Evolutionary conservation across 2,797 vertebrate genomes (phyloP).

Genomic region (Scleropages formosus): DNA sequence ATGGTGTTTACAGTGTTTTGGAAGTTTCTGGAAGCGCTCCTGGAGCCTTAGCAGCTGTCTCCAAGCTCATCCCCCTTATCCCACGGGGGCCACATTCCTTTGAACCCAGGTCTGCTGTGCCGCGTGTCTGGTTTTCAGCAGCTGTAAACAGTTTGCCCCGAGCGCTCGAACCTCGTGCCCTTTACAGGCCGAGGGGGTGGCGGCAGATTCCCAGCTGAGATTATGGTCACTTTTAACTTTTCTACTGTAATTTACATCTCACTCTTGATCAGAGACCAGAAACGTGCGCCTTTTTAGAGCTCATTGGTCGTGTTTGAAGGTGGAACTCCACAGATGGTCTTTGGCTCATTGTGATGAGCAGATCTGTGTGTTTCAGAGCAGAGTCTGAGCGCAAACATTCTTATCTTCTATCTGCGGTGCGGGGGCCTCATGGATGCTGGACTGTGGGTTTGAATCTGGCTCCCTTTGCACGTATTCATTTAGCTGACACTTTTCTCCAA

Average conservation of each 20-base stretch:
- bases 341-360: background rate
- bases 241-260: background rate
- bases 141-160: slow-evolving; percentile 25
- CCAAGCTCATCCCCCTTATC: background rate
- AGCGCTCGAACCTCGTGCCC: background rate
- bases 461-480: no score
- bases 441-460: no score
- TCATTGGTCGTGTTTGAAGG: background rate
- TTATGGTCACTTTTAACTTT: background rate
- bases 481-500: no score
- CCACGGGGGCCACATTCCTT: background rate
- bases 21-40: background rate
- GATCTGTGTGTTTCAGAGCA: no score
- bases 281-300: background rate
- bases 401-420: no score
- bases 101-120: background rate
- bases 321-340: background rate
- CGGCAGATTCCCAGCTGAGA: slow-evolving; percentile 1
- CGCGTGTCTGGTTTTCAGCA: background rate
- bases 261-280: background rate
- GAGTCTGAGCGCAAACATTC: no score
- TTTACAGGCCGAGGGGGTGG: background rate
- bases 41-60: background rate
- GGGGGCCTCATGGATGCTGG: no score
- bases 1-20: background rate